phyloP scores from a whole-genome alignment of 1,140 invertebrate genomes.

The Linepithema humile region DNA sequence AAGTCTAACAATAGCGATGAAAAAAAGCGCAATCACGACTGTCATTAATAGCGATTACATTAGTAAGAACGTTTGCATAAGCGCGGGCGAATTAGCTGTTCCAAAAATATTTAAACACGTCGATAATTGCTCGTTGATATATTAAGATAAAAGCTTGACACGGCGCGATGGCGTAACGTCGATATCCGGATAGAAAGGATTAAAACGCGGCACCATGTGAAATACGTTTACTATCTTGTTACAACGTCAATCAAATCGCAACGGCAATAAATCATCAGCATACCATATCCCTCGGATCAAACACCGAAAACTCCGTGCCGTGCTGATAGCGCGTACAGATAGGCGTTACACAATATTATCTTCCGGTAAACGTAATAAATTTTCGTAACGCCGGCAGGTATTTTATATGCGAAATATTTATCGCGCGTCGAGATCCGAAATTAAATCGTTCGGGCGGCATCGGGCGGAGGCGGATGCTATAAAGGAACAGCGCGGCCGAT shows the following conservation, averaged over 20 bases:
- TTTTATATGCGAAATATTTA: constrained; percentile 46
- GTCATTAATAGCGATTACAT: not conserved
- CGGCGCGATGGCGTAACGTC: constrained; percentile 16
- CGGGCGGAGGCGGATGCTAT: not conserved
- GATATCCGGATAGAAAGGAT: constrained; percentile 31
- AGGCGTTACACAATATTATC: constrained; percentile 45
- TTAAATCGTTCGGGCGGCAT: constrained; percentile 43
- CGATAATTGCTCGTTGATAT: constrained; percentile 37
- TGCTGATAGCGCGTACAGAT: constrained; percentile 34
- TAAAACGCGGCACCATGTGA: constrained; percentile 47
- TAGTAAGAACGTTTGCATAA: not conserved
- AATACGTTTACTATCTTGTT: constrained; percentile 57
- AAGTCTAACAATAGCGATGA: not conserved
- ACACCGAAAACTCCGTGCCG: constrained; percentile 37
- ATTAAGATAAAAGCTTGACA: constrained; percentile 32
- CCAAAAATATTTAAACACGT: not conserved
- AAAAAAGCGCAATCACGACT: no score
- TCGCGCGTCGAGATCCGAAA: constrained; percentile 29
- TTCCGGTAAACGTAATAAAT: constrained; percentile 46
- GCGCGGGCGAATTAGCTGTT: not conserved
- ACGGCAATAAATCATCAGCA: constrained; percentile 50
- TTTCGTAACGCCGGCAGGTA: constrained; percentile 39
- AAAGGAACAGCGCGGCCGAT: constrained; percentile 8
- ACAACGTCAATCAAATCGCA: constrained; percentile 48
- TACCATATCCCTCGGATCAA: constrained; percentile 46